These are phyloP conservation scores for Hucho hucho DNA, from an alignment of 2,113 vertebrate genomes.

Conservation along the genomic window DNA sequence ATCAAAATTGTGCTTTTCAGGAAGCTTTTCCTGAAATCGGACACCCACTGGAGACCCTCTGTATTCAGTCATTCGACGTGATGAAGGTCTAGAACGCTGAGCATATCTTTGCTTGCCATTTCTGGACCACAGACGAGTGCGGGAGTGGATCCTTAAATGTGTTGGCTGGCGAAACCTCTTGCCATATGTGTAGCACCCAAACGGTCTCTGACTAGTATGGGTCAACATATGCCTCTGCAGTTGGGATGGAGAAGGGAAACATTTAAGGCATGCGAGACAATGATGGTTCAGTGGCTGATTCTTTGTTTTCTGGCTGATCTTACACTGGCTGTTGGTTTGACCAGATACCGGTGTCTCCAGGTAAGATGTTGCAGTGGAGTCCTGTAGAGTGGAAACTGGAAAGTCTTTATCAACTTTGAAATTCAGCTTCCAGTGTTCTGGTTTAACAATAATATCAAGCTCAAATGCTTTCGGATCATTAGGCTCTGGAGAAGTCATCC, in stretches of 20 bases:
- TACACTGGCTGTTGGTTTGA: slow-evolving; percentile 18
- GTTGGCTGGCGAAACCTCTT: slow-evolving; percentile 79
- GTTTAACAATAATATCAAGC: slow-evolving; percentile 27
- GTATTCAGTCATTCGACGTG: background rate
- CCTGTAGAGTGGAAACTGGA: slow-evolving; percentile 1
- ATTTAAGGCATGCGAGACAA: slow-evolving; percentile 79
- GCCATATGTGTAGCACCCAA: slow-evolving; percentile 76
- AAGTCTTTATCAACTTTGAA: background rate
- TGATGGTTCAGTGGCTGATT: slow-evolving; percentile 42
- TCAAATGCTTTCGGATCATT: slow-evolving; percentile 4
- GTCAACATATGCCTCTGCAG: slow-evolving; percentile 77
- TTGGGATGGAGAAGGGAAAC: slow-evolving; percentile 75
- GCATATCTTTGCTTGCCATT: slow-evolving; percentile 24
- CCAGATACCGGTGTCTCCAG: background rate
- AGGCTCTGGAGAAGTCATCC: background rate
- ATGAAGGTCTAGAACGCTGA: slow-evolving; percentile 20
- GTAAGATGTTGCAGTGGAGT: background rate
- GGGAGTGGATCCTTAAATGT: slow-evolving; percentile 81
- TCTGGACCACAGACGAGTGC: slow-evolving; percentile 68
- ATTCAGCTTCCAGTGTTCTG: slow-evolving; percentile 15
- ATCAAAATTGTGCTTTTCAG: background rate
- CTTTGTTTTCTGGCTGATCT: slow-evolving; percentile 42
- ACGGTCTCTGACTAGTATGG: slow-evolving; percentile 79
- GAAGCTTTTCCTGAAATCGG: background rate
- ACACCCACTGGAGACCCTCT: background rate